Base-by-base conservation (phyloP, 2,113 vertebrate species). In the Ailurus styani region DNA sequence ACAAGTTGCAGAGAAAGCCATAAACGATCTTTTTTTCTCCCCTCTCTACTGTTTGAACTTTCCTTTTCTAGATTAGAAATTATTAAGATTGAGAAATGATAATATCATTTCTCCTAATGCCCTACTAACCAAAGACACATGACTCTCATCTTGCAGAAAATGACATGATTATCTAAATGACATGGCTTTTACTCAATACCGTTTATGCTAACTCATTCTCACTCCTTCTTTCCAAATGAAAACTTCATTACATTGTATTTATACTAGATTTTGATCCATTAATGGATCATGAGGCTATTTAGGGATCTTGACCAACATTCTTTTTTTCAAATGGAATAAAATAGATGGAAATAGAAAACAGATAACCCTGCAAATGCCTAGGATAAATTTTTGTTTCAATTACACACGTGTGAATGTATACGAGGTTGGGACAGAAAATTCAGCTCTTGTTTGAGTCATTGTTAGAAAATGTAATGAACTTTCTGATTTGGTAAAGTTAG, bases 41-140 rank as follows among this genome's bases (percentile, higher is more conserved):
- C 21, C 55, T 60, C 21, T 93, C 29, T 62, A 40, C n/a, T 89
- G 86, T 97, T 93, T 93, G 91, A 86, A 97, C 64, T 88, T 91
- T 90, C 57, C 50, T 91, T 85, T 82, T 77, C 52, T 72, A 86
- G 78, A 92, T 93, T 90, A 93, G 84, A 97, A 93, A 73, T 40
- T 66, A 7, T 89, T 87, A 89, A 96, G 95, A 66, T 45, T 87
- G 83, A 47, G 40, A 88, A 91, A 93, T 64, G 17, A 57, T 73
- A 54, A 25, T 27, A 64, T 89, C 78, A 83, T 95, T 83, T 72
- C 94, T 68, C n/a, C 86, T 87, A 73, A 31, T 86, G 66, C 45
- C 82, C 37, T 54, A 54, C 8, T 47, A 42, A 57, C 23, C 42
- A 86, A 77, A 85, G 72, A 88, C 92, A 54, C 25, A 1, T 90